A percentile compares a stretch with the other conserved stretches of the same genome.
These are phyloP conservation scores for Petrocephalus schoutedeni DNA, from an alignment of 2,797 vertebrate genomes.

Conservation along the genomic window DNA sequence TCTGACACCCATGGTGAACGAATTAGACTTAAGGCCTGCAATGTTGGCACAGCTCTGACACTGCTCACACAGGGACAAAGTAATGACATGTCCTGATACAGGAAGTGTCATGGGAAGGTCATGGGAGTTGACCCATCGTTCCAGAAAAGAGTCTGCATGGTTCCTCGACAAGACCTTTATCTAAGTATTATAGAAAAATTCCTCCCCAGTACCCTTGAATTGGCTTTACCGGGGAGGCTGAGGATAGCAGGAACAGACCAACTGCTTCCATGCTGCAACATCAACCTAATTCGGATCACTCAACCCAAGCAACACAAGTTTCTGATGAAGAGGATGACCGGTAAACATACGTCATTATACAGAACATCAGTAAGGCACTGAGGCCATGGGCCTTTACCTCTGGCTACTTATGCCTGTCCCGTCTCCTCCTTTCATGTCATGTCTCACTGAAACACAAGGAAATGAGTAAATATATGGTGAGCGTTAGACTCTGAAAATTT, in stretches of 20 bases:
- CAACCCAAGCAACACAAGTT: neutral
- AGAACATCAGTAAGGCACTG: neutral
- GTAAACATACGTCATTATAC: neutral
- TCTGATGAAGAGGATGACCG: neutral
- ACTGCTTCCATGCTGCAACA: neutral
- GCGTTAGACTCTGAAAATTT: neutral
- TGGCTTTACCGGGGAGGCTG: neutral
- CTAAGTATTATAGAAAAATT: neutral
- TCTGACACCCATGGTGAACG: neutral
- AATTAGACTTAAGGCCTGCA: neutral
- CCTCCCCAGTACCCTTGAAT: neutral
- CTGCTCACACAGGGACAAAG: neutral
- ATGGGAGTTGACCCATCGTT: neutral
- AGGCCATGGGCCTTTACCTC: neutral
- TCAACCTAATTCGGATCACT: neutral
- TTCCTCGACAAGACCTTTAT: neutral
- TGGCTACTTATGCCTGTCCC: neutral
- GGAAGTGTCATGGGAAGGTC: neutral
- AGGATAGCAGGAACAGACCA: neutral
- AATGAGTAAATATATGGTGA: neutral
- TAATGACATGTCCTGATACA: neutral
- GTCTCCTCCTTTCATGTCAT: neutral
- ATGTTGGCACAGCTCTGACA: neutral
- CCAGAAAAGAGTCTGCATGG: neutral
- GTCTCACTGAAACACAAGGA: neutral